A percentile compares a stretch with the other conserved stretches of the same genome.
These are phyloP conservation scores for Nesidiocoris tenuis DNA, from an alignment of 2,888 invertebrate genomes.

Conservation along the genomic window DNA sequence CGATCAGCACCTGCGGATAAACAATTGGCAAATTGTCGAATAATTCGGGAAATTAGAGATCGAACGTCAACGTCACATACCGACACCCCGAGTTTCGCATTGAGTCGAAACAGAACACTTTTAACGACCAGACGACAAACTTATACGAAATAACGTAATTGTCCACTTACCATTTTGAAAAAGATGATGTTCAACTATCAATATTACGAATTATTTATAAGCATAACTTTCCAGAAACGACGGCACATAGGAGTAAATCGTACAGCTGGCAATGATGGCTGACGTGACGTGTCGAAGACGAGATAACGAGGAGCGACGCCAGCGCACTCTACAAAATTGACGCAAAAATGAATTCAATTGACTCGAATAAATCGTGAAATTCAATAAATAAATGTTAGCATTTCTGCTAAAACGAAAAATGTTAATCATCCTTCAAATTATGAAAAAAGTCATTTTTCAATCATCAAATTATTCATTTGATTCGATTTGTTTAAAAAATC, in stretches of 20 bases:
- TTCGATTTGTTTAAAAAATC: no score
- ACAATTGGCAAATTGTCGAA: background rate
- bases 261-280: background rate
- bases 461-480: no score
- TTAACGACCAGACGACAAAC: background rate
- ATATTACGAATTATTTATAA: background rate
- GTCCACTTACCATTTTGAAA: background rate
- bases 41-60: background rate
- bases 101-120: no score
- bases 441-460: no score
- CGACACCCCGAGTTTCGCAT: background rate
- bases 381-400: no score
- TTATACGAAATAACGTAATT: background rate
- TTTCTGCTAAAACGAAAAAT: no score
- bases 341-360: no score
- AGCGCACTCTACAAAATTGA: background rate
- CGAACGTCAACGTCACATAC: background rate
- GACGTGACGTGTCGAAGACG: background rate
- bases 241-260: background rate
- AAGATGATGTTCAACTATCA: background rate
- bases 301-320: background rate
- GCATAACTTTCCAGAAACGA: background rate
- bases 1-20: conserved; percentile 81
- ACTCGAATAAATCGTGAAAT: no score
- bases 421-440: no score